A percentile compares a stretch with the other conserved stretches of the same genome.
Conservation (phyloP, 2,888 invertebrate genomes). For the Hirtodrosophila confusa region DNA sequence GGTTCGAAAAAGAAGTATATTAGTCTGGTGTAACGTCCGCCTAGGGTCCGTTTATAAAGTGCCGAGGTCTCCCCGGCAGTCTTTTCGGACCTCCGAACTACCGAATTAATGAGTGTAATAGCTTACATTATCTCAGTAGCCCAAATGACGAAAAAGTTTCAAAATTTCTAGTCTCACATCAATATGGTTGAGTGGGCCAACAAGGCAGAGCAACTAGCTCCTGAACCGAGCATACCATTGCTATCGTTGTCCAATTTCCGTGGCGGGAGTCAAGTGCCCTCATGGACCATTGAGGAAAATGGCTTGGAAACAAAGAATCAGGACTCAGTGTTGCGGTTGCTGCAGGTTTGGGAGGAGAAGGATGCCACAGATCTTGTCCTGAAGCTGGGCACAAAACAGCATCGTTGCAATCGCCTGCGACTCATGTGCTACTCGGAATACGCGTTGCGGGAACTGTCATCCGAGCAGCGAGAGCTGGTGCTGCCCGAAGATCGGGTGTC, state of each 20-base stretch:
- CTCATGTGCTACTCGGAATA: conserved; percentile 30
- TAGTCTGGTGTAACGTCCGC: no score
- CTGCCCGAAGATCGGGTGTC: conserved; percentile 30
- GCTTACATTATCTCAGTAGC: not conserved
- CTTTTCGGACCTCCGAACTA: no score
- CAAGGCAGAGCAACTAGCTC: not conserved
- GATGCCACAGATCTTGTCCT: conserved; percentile 26
- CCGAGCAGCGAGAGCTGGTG: conserved; percentile 10
- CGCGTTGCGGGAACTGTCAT: not conserved
- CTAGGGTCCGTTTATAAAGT: no score
- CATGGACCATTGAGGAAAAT: not conserved
- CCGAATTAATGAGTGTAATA: no score
- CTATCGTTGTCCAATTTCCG: conserved; percentile 17
- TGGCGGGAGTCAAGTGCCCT: conserved; percentile 15
- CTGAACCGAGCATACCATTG: conserved; percentile 28
- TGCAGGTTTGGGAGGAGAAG: conserved; percentile 20
- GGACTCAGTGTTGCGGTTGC: not conserved
- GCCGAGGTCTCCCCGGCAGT: no score
- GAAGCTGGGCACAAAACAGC: conserved; percentile 21
- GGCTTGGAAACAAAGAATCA: conserved; percentile 4
- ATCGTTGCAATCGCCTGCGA: conserved; percentile 34
- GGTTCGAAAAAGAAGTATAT: conserved; percentile 1
- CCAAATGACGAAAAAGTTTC: not conserved
- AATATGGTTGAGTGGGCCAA: not conserved
- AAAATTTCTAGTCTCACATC: conserved; percentile 13